phyloP scores from a whole-genome alignment of 1,140 invertebrate species.

The Idris sp. region DNA sequence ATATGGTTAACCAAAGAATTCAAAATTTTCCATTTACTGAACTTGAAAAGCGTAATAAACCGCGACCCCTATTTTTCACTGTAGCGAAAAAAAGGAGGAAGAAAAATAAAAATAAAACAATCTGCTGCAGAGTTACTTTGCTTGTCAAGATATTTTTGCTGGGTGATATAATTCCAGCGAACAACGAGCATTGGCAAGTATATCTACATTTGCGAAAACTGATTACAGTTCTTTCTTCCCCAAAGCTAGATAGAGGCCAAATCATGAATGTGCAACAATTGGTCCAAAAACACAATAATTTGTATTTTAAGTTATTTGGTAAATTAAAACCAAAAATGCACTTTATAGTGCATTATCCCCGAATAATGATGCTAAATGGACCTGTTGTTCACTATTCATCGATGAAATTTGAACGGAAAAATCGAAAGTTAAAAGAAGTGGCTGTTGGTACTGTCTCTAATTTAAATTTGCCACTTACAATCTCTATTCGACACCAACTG shows the following conservation, averaged over 20 bases:
- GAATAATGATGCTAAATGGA: conserved; percentile 30
- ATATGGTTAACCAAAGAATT: background rate
- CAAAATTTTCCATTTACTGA: background rate
- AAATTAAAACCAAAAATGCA: conserved; percentile 56
- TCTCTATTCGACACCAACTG: background rate
- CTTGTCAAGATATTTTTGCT: background rate
- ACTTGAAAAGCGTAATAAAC: conserved; percentile 1
- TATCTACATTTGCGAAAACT: conserved; percentile 14
- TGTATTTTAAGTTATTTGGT: conserved; percentile 32
- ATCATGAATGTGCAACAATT: conserved; percentile 18
- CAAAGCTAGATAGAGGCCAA: conserved; percentile 17
- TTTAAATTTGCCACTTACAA: conserved; percentile 6
- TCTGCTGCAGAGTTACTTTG: conserved; percentile 4
- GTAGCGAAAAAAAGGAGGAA: background rate
- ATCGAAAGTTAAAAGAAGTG: conserved; percentile 24
- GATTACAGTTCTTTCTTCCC: conserved; percentile 22
- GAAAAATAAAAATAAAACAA: conserved; percentile 6
- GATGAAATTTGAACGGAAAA: conserved; percentile 51
- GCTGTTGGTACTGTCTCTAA: background rate
- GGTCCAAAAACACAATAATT: conserved; percentile 27
- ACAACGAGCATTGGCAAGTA: background rate
- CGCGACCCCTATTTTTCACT: background rate
- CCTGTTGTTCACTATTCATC: conserved; percentile 55
- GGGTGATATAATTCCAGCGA: conserved; percentile 1
- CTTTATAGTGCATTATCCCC: conserved; percentile 38